These are phyloP conservation scores for Notodonta dromedarius DNA, from an alignment of 2,888 invertebrate species.

Conservation along the genomic window DNA sequence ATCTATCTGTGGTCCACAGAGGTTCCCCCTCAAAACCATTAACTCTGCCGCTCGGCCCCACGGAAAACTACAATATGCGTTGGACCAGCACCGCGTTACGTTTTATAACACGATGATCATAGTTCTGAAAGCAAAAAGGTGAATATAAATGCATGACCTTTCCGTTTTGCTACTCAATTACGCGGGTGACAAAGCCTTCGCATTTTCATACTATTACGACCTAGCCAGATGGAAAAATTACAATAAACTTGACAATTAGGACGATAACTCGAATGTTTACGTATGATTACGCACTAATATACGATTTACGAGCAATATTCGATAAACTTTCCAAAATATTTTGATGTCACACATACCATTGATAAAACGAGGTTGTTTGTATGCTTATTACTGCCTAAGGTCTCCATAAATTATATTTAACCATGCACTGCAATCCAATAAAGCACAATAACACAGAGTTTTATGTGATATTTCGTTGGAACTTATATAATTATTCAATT, in stretches of 20 bases:
- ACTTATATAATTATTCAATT: conserved; percentile 61
- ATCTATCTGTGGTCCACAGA: conserved; percentile 80
- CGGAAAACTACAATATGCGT: conserved; percentile 33
- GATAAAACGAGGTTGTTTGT: conserved; percentile 72
- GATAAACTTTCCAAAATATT: conserved; percentile 84
- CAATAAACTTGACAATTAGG: conserved; percentile 24
- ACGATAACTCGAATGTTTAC: conserved; percentile 26
- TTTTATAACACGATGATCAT: conserved; percentile 48
- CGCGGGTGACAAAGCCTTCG: conserved; percentile 79
- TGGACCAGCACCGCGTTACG: conserved; percentile 31
- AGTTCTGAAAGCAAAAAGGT: conserved; percentile 74
- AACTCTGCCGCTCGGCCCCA: conserved; percentile 50
- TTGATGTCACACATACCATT: conserved; percentile 84
- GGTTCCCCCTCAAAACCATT: conserved; percentile 87
- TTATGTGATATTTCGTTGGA: conserved; percentile 64
- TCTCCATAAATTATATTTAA: conserved; percentile 67
- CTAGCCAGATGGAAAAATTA: conserved; percentile 16
- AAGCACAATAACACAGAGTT: conserved; percentile 57
- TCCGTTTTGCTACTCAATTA: conserved; percentile 82
- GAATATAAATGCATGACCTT: conserved; percentile 81
- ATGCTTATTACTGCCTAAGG: conserved; percentile 51
- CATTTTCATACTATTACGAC: conserved; percentile 43
- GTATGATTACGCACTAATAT: conserved; percentile 31
- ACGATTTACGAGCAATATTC: conserved; percentile 48
- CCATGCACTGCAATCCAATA: conserved; percentile 69